phyloP scores from a whole-genome alignment of 2,797 vertebrate species.

The Antrozous pallidus region DNA sequence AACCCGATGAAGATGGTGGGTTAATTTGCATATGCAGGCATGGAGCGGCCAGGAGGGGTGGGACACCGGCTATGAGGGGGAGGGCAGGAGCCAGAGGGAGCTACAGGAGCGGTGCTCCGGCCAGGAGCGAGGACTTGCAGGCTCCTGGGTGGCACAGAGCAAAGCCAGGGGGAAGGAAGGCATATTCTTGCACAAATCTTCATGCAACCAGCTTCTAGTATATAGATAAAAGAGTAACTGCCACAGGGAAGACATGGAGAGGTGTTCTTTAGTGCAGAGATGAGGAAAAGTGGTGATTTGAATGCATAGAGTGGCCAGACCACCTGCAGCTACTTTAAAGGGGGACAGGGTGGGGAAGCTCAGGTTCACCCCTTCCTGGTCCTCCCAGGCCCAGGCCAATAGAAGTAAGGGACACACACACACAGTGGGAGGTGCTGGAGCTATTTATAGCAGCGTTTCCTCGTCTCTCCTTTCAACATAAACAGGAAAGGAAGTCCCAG shows the following conservation, averaged over 20 bases:
- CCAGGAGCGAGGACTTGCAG: no score
- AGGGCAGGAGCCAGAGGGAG: no score
- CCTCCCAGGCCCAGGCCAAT: conserved; percentile 51
- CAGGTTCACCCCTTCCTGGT: conserved; percentile 41
- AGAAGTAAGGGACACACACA: conserved; percentile 53
- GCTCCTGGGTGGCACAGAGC: no score
- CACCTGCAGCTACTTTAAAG: conserved; percentile 70
- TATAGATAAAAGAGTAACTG: conserved; percentile 64
- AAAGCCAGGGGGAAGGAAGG: no score
- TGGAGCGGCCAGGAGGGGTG: fast-evolving
- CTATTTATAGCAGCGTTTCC: conserved; percentile 49
- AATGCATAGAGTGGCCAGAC: conserved; percentile 5
- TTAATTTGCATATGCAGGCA: no score
- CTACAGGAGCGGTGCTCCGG: no score
- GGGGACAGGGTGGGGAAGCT: not conserved
- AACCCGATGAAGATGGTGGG: no score
- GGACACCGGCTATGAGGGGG: no score
- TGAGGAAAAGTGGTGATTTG: not conserved
- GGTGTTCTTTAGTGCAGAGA: conserved; percentile 41
- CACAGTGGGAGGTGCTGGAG: not conserved
- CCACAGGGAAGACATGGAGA: conserved; percentile 35
- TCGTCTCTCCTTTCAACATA: conserved; percentile 28
- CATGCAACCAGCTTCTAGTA: no score
- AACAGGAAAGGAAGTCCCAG: conserved; percentile 41
- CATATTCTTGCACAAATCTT: no score